Conservation (phyloP, 2,113 vertebrate genomes). For the Ptilonorhynchus violaceus region DNA sequence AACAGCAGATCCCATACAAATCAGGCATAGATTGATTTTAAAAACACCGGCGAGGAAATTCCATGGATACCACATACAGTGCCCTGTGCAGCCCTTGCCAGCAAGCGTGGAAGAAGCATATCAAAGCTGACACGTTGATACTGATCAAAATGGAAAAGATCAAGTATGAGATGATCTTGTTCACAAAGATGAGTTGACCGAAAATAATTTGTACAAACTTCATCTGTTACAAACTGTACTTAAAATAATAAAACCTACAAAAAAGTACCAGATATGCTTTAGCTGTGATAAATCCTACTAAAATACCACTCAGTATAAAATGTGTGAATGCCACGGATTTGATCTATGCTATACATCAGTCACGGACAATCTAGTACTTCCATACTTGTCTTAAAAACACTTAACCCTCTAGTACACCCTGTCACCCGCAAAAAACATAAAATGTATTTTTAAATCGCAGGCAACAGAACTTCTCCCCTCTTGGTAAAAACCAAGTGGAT, state of each 20-base stretch:
- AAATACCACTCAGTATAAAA: neutral
- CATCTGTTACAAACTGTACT: neutral
- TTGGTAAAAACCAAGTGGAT: neutral
- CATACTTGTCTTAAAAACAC: neutral
- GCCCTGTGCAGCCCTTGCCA: neutral
- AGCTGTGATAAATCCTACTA: neutral
- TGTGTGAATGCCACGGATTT: neutral
- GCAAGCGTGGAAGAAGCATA: neutral
- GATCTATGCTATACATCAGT: neutral
- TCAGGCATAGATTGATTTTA: neutral
- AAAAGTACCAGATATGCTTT: neutral
- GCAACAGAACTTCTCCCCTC: neutral
- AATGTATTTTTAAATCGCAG: neutral
- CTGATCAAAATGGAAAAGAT: neutral
- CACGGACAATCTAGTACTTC: neutral
- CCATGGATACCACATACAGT: neutral
- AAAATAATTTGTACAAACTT: neutral
- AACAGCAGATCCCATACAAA: neutral
- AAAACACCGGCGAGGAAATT: neutral
- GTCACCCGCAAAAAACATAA: neutral
- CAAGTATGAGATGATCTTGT: neutral
- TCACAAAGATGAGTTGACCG: neutral
- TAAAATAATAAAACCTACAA: neutral
- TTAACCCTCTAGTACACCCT: neutral
- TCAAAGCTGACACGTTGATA: neutral